A percentile compares a stretch with the other conserved stretches of the same genome.
Conservation (phyloP, 2,888 invertebrate species). For the Callinectes sapidus region DNA sequence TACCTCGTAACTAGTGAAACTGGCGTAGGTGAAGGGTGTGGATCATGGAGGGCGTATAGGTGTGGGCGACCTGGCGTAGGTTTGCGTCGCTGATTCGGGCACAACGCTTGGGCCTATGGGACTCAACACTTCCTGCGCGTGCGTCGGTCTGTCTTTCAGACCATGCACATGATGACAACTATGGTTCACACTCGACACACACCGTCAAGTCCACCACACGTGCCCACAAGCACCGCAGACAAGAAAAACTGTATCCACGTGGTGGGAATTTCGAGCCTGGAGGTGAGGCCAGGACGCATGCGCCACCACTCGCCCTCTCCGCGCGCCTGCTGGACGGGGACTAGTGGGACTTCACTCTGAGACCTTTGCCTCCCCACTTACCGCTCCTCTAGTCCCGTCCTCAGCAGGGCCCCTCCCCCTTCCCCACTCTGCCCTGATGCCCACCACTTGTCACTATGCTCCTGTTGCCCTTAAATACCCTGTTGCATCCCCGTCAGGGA, state of each 20-base stretch:
- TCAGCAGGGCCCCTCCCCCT: conserved; percentile 1
- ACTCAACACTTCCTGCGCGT: conserved; percentile 48
- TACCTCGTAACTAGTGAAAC: not conserved
- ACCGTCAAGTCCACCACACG: conserved; percentile 12
- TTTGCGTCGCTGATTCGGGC: not conserved
- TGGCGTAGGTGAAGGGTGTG: not conserved
- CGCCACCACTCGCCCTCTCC: conserved; percentile 53
- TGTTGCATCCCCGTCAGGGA: not conserved
- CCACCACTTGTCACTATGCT: not conserved
- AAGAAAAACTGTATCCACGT: conserved; percentile 45
- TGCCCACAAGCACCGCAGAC: not conserved
- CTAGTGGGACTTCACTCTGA: conserved; percentile 29
- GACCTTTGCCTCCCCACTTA: conserved; percentile 43
- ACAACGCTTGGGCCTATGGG: conserved; percentile 39
- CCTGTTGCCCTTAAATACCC: conserved; percentile 30
- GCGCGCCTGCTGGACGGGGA: conserved; percentile 55
- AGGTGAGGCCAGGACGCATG: conserved; percentile 52
- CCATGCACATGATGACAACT: not conserved
- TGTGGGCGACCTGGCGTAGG: conserved; percentile 38
- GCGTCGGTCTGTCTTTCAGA: not conserved
- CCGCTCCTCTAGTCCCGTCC: conserved; percentile 29
- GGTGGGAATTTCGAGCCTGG: conserved; percentile 45
- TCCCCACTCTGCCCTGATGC: conserved; percentile 5
- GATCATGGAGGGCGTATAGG: conserved; percentile 16
- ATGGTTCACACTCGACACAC: conserved; percentile 38